A percentile compares a stretch with the other conserved stretches of the same genome.
phyloP scores from a whole-genome alignment of 2,797 vertebrate species.

The Taeniopygia guttata region DNA sequence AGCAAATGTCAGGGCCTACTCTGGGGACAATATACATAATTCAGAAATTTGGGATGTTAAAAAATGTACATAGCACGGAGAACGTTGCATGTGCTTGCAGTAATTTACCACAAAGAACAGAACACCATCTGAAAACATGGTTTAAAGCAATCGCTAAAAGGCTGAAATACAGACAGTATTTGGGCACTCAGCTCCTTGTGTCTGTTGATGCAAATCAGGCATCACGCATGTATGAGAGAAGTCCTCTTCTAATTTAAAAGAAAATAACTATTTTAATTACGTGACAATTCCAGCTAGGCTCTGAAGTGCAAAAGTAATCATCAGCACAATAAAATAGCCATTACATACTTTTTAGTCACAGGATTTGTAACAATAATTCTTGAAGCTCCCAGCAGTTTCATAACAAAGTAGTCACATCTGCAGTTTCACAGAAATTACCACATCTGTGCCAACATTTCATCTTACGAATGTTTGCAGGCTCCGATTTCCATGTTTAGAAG shows the following conservation, averaged over 20 bases:
- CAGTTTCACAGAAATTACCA: slow-evolving; percentile 20
- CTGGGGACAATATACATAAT: background rate
- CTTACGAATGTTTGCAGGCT: background rate
- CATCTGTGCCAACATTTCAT: background rate
- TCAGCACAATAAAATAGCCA: background rate
- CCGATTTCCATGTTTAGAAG: slow-evolving; percentile 33
- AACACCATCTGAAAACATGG: background rate
- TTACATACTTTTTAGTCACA: slow-evolving; percentile 16
- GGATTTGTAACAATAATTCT: slow-evolving; percentile 21
- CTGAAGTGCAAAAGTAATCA: background rate
- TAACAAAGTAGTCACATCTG: slow-evolving; percentile 28
- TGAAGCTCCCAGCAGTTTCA: slow-evolving; percentile 13
- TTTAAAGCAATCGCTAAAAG: background rate
- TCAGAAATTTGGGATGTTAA: background rate
- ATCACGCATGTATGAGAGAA: background rate
- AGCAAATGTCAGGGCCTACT: background rate
- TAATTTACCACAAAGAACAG: background rate
- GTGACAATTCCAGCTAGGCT: background rate
- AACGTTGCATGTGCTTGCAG: background rate
- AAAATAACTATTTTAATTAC: background rate
- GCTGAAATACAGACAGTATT: background rate
- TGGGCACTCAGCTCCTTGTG: background rate
- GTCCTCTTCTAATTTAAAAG: background rate
- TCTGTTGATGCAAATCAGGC: background rate
- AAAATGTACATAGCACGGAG: background rate